Evolutionary conservation across 2,888 invertebrate genomes (phyloP), one percentile per base, ranked within the genome.

Genomic region (Tachina lurida): DNA sequence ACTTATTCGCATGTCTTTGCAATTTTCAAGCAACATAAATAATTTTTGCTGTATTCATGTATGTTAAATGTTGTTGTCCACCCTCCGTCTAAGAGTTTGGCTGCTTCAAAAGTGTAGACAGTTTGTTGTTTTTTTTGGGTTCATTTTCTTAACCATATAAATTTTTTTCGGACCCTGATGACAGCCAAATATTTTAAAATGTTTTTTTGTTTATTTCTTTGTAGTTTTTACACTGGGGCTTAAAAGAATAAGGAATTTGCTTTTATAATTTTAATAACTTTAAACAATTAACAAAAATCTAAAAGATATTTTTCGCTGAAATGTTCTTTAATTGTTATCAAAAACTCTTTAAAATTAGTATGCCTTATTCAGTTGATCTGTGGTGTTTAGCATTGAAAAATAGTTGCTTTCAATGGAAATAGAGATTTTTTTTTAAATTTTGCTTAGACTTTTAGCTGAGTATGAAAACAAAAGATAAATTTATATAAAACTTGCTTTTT

Each of bases 1-100:
- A 86, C 79, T 86, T 86, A 83, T 86, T 86, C 86, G 86, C 86
- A 86, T 86, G 86, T 86, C 85, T 86, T 86, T 75, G 85, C 85
- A 86, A 86, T 86, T 86, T 86, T 83, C 75, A 67, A 76, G 74
- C 43, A 79, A 83, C 86, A 86, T 86, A 86, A 86, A 86, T 86
- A 86, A 86, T 86, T 79, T 79, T 73, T 68, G 22, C 58, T 65
- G 49, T 77, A 63, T 52, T 81, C 73, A 81, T 85, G 81, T 78
- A 63, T 65, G 77, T 75, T 65, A 73, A 71, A 83, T 76, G 67
- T 71, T 54, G 49, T 65, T 71, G 47, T 73, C 60, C 58, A 60
- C 63, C 67, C 77, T 60, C 49, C 58, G 47, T 60, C 68, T 17
- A n/a, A 68, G 41, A 68, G 41, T 17, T 56, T 58, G 62, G 54